These are phyloP conservation scores for Alosa alosa DNA, from an alignment of 2,113 vertebrate genomes.

Conservation along the genomic window DNA sequence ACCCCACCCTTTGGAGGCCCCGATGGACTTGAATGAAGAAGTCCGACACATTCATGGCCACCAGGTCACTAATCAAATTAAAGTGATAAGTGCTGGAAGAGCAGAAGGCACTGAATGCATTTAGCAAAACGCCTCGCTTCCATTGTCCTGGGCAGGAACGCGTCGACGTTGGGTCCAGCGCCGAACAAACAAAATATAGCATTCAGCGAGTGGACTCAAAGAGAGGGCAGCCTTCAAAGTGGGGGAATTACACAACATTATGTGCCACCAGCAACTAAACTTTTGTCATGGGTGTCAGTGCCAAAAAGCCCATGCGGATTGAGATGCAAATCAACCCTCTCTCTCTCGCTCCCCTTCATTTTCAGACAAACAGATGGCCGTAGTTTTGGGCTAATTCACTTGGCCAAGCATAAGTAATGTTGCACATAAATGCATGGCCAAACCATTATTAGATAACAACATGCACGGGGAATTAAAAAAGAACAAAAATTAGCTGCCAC, in stretches of 20 bases:
- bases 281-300: conserved; percentile 61
- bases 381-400: conserved; percentile 67
- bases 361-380: conserved; percentile 67
- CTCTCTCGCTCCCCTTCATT: conserved; percentile 14
- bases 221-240: conserved; percentile 53
- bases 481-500: conserved; percentile 36
- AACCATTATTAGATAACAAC: conserved; percentile 56
- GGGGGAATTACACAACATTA: conserved; percentile 60
- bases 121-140: conserved; percentile 57
- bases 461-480: conserved; percentile 33
- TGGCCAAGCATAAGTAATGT: conserved; percentile 63
- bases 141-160: conserved; percentile 57
- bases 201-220: conserved; percentile 37
- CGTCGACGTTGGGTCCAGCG: conserved; percentile 51
- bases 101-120: conserved; percentile 66
- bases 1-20: conserved; percentile 56
- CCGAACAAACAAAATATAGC: conserved; percentile 55
- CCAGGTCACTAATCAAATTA: conserved; percentile 78
- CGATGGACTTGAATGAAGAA: conserved; percentile 64
- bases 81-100: conserved; percentile 59
- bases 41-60: conserved; percentile 63
- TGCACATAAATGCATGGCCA: conserved; percentile 57
- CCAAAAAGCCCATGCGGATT: conserved; percentile 59
- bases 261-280: conserved; percentile 60
- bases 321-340: conserved; percentile 53